Percentiles rank a stretch among this genome's conserved stretches.
phyloP scores from a whole-genome alignment of 2,797 vertebrate species.

The Okamejei kenojei region DNA sequence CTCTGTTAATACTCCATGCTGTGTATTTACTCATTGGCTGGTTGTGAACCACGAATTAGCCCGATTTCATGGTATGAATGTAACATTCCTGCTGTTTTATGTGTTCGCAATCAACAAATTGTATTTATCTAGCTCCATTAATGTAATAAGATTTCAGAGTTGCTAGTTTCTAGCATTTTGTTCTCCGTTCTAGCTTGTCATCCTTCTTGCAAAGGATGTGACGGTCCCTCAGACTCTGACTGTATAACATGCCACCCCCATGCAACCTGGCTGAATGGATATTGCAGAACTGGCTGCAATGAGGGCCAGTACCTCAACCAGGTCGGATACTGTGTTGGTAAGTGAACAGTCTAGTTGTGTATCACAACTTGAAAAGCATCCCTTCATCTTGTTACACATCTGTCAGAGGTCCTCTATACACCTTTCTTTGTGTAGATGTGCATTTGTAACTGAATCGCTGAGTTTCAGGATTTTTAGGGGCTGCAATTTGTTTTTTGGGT shows the following conservation, averaged over 20 bases:
- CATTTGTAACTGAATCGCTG: too few species aligned
- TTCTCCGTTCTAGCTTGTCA: slow-evolving; percentile 67
- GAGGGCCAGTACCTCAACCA: slow-evolving; percentile 70
- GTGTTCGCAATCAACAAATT: background rate
- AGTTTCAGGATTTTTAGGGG: too few species aligned
- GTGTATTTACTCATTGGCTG: background rate
- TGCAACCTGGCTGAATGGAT: slow-evolving; percentile 55
- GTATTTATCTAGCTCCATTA: background rate
- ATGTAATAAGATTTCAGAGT: background rate
- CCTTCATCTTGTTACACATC: background rate
- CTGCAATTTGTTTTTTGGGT: too few species aligned
- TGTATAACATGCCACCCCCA: slow-evolving; percentile 70
- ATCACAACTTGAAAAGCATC: background rate
- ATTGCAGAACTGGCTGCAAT: slow-evolving; percentile 70
- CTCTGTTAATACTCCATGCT: background rate
- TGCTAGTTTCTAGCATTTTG: background rate
- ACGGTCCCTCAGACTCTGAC: slow-evolving; percentile 66
- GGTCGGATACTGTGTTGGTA: slow-evolving; percentile 73
- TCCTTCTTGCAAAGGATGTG: slow-evolving; percentile 74
- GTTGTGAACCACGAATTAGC: background rate
- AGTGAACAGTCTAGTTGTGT: slow-evolving; percentile 48
- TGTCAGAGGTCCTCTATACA: too few species aligned
- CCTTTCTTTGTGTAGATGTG: too few species aligned
- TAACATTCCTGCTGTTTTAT: background rate
- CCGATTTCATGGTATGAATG: background rate